These are phyloP conservation scores for Dipodomys stephensi DNA, from an alignment of 2,113 vertebrate genomes.

Conservation along the genomic window DNA sequence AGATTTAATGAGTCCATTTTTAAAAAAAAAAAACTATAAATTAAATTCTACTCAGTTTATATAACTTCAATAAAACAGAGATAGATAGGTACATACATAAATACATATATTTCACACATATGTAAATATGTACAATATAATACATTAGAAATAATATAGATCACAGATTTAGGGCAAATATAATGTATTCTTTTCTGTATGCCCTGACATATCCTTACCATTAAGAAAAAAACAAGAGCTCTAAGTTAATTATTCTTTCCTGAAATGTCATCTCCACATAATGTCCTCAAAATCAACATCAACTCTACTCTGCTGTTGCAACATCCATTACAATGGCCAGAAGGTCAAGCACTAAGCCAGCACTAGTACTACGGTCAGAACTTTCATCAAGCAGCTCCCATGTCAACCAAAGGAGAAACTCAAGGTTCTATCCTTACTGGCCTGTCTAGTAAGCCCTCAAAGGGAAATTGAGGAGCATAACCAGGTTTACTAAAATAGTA, in stretches of 20 bases:
- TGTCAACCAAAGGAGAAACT: conserved; percentile 67
- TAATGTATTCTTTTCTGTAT: conserved; percentile 40
- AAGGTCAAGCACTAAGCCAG: conserved; percentile 67
- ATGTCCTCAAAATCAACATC: conserved; percentile 68
- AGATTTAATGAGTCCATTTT: neutral
- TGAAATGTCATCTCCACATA: conserved; percentile 66
- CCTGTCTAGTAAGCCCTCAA: conserved; percentile 45
- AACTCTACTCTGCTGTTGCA: conserved; percentile 60
- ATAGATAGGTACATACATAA: neutral
- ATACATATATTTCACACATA: neutral
- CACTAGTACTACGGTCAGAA: conserved; percentile 58
- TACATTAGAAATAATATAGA: conserved; percentile 34
- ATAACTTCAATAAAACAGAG: neutral
- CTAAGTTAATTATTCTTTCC: conserved; percentile 64
- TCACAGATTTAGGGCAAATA: conserved; percentile 2
- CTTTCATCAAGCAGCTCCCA: conserved; percentile 50
- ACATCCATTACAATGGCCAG: conserved; percentile 56
- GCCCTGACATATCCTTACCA: conserved; percentile 25
- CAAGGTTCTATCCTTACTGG: conserved; percentile 30
- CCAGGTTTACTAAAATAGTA: conserved; percentile 66
- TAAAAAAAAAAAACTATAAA: too few relatives aligned
- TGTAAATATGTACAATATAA: neutral
- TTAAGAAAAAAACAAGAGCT: conserved; percentile 59
- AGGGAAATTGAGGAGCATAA: conserved; percentile 57
- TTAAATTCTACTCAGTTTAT: conserved; percentile 49